Base-by-base conservation (phyloP, 2,888 invertebrate genomes). In the Leucoma salicis region DNA sequence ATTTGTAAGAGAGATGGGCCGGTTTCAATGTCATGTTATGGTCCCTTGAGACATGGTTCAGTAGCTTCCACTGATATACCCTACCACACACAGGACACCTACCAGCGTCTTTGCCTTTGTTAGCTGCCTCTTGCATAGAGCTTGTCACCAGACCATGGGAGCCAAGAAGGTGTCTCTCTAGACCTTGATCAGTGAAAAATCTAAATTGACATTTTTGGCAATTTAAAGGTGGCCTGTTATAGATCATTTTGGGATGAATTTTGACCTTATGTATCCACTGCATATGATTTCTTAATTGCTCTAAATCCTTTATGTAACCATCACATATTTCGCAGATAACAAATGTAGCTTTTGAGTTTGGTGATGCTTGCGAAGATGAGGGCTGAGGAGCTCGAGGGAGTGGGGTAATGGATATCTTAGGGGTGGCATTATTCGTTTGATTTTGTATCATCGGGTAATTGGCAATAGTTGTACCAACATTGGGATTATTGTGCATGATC, bases 221-320 rank as follows among this genome's bases (percentile, higher is more conserved):
- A 89, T 97, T 97, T 58, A 98, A 91, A 39, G 98, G 98, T 55
- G 98, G 97, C 83, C 95, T 91, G 82, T 96, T 97, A 83, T 97
- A 96, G 66, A 97, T 97, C 97, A 97, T 97, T 89, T 97, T 97
- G 43, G 97, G 97, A 91, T 97, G 97, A 74, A 97, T 97, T 83
- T 97, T 97, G 51, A 97, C 97, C 92, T 98, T 97, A 82, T 98
- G 98, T 78, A 98, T 97, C 96, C 97, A 98, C 77, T 97, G 97
- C 96, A 98, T 98, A 78, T 98, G 98, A 81, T 97, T 97, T 59
- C 98, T 92, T 60, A 98, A 89, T 78, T 98, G 97, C 77, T 97
- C 97, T 78, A 97, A 91, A 86, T 98, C 98, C 91, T 98, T 97
- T 56, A 98, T 98, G 76, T 98, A 98, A 33, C 98, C 98, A 82